Evolutionary conservation across 2,797 vertebrate species (phyloP), one percentile per base, ranked within the genome.

Genomic region (Channallabes apus): DNA sequence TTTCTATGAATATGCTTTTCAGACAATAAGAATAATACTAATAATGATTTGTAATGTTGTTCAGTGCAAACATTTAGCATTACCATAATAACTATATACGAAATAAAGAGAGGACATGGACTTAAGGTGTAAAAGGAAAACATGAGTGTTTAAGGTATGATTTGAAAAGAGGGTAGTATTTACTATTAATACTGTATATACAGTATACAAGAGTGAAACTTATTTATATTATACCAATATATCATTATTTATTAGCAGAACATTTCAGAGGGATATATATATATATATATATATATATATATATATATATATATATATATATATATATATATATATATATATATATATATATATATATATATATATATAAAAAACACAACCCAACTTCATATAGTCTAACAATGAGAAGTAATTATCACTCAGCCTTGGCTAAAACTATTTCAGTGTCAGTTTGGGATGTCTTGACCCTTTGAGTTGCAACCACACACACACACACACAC

Each of bases 1-100:
- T 87, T 82, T 86, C 82, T 79, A 17, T 54, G n/a, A 62, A 56
- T 51, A 12, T 80, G 20, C 85, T 56, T 73, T 80, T 71, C 14
- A 71, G 80, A 75, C 84, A 22, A 38, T 78, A 59, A 6, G 18
- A 78, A 78, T 78, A 59, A 22, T 59, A 41, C 6, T 27, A 18
- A 62, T n/a, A 62, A 79, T 15, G 1, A 22, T 62, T 41, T 41
- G 18, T 22, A 5, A 14, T 78, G 18, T 24, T 78, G 22, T 24
- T 35, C 9, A 24, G 56, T 61, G 6, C 51, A 38, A 14, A 38
- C 2, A 59, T n/a, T 15, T 62, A 24, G 24, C 22, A 79, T 78
- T 32, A 58, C 2, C 73, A 59, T 22, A 32, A 29, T 27, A 75
- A 20, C 17, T 38, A 24, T 62, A 61, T n/a, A n/a, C 3, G 22